These are phyloP conservation scores for Amphipyra tragopoginis DNA, from an alignment of 2,888 invertebrate species.

Conservation along the genomic window DNA sequence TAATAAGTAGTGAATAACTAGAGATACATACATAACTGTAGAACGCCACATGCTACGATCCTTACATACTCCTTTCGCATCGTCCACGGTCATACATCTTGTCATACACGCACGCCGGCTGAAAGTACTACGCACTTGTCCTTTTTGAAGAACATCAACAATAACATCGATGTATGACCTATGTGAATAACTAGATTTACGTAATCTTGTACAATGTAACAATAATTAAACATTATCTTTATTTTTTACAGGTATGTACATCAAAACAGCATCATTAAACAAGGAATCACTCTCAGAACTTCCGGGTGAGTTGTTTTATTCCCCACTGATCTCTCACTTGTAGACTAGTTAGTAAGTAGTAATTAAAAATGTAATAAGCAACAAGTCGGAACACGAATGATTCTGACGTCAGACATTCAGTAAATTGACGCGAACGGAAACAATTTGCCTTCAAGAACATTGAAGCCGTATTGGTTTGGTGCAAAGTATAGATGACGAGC, in stretches of 20 bases:
- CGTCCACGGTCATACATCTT: no score
- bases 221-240: conserved; percentile 2
- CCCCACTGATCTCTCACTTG: neutral
- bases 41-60: no score
- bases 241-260: conserved; percentile 51
- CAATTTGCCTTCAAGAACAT: conserved; percentile 83
- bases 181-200: no score
- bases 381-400: conserved; percentile 60
- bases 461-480: conserved; percentile 62
- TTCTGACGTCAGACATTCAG: conserved; percentile 69
- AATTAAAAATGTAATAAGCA: conserved; percentile 45
- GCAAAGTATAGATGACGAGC: conserved; percentile 53
- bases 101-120: no score
- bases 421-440: conserved; percentile 82
- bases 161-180: no score
- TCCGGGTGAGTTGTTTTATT: conserved; percentile 24
- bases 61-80: no score
- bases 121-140: no score
- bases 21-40: no score
- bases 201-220: neutral
- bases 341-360: conserved; percentile 6
- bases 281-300: conserved; percentile 11
- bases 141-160: no score
- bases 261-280: conserved; percentile 2
- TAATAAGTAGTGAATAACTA: no score